Base-by-base conservation (phyloP, 2,888 invertebrate species). In the Microchrysa polita region DNA sequence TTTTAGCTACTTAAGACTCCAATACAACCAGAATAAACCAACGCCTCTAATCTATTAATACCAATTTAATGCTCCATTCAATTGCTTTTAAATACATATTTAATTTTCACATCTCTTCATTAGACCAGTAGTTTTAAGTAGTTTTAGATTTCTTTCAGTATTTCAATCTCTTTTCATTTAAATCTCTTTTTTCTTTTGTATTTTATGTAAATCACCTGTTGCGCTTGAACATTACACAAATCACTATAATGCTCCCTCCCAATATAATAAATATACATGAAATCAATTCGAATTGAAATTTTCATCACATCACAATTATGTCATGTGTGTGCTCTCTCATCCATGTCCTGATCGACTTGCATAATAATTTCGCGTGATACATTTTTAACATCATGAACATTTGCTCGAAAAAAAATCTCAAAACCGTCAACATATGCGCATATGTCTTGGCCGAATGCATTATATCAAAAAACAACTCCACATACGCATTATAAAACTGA, bases 191-290 rank as follows among this genome's bases (percentile, higher is more conserved):
- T 72, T 65, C 48, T 52, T 34, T 34, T 60, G 23, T 59, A 44
- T 72, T 72, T 60, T 72, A 72, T 72, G 72, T 61, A 52, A n/a
- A 42, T 73, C 72, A 59, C 61, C 72, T 73, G 72, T 72, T 65
- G 65, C 65, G 72, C 72, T 72, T 72, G 42, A 72, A 72, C 72
- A 72, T 60, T 57, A 72, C 59, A 59, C 72, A 72, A n/a, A 72
- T 60, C 72, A 59, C 44, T 59, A 20, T n/a, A n/a, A n/a, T 65
- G 48, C 65, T 65, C 18, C 22, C 12, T 65, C 65, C 44, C 65
- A 65, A 65, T 16, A 65, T 65, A 44, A 65, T n/a, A 65, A 9
- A 48, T 20, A 27, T 34, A 34, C 27, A 34, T 34, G 44, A 65
- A 65, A 65, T 10, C 61, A 65, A 65, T 65, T 65, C 65, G 44